Conservation (phyloP, 2,888 invertebrate genomes). For the Drosophila fulvimacula region DNA sequence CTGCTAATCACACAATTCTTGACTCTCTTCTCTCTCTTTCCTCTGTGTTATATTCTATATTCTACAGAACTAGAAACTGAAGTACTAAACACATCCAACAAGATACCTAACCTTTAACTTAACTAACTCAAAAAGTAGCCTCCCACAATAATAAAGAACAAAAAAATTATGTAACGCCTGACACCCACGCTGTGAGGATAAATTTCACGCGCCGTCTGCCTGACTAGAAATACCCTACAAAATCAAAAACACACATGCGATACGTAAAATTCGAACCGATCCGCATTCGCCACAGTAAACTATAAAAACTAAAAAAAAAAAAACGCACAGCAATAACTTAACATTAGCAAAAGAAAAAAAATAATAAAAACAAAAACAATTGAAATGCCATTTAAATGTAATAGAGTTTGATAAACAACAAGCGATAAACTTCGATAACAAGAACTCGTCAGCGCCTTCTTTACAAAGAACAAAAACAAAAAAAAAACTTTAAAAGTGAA, state of each 20-base stretch:
- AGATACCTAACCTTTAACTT: conserved; percentile 35
- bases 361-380: conserved; percentile 22
- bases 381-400: conserved; percentile 50
- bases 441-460: conserved; percentile 59
- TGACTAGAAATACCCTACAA: conserved; percentile 39
- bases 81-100: conserved; percentile 31
- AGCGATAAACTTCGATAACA: conserved; percentile 23
- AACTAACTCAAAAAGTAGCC: conserved; percentile 36
- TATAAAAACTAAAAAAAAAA: conserved; percentile 34
- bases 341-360: conserved; percentile 33
- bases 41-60: conserved; percentile 21
- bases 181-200: conserved; percentile 50
- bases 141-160: conserved; percentile 1
- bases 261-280: conserved; percentile 46
- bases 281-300: conserved; percentile 42
- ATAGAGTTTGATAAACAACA: conserved; percentile 23
- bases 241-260: conserved; percentile 32
- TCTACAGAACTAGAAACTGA: conserved; percentile 55
- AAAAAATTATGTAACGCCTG: conserved; percentile 35
- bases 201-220: conserved; percentile 56
- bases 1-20: conserved; percentile 62
- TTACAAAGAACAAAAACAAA: conserved; percentile 41
- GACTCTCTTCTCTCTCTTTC: conserved; percentile 48
- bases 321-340: conserved; percentile 65
- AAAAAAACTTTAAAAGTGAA: conserved; percentile 16